Evolutionary conservation across 2,113 vertebrate species (phyloP).

Genomic region (Deroptyus accipitrinus): DNA sequence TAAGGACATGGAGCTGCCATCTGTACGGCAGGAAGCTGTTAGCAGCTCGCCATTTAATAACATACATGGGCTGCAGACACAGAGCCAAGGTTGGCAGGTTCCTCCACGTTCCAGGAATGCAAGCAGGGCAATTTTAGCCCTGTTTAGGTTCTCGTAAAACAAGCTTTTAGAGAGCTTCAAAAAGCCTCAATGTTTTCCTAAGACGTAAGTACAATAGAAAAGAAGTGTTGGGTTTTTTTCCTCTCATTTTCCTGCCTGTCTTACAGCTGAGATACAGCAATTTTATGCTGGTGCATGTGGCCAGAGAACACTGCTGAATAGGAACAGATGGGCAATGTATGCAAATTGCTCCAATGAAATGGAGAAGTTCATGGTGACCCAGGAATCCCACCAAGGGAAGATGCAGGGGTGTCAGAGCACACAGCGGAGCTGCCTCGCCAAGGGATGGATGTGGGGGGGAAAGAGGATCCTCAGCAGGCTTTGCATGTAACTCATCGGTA

Average conservation of each 20-base stretch:
- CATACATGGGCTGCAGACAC: neutral
- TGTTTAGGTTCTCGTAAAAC: neutral
- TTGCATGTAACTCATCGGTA: neutral
- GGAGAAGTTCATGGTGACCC: neutral
- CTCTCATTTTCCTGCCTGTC: neutral
- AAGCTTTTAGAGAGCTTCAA: neutral
- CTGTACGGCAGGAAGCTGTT: neutral
- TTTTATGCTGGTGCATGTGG: neutral
- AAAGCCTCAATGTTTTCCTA: neutral
- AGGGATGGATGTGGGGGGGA: neutral
- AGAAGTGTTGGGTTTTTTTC: neutral
- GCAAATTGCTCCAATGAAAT: neutral
- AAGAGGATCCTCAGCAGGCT: neutral
- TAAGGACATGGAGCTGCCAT: neutral
- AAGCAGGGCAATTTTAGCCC: neutral
- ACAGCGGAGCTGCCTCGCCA: neutral
- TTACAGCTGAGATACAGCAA: neutral
- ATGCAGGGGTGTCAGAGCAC: neutral
- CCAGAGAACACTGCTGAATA: neutral
- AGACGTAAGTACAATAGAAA: neutral
- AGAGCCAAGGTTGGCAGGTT: neutral
- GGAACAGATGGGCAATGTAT: constrained; percentile 30
- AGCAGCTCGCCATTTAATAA: neutral
- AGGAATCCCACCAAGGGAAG: neutral
- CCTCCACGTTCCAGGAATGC: neutral